These are phyloP conservation scores for Halichoeres trimaculatus DNA, from an alignment of 2,113 vertebrate species.

Conservation along the genomic window DNA sequence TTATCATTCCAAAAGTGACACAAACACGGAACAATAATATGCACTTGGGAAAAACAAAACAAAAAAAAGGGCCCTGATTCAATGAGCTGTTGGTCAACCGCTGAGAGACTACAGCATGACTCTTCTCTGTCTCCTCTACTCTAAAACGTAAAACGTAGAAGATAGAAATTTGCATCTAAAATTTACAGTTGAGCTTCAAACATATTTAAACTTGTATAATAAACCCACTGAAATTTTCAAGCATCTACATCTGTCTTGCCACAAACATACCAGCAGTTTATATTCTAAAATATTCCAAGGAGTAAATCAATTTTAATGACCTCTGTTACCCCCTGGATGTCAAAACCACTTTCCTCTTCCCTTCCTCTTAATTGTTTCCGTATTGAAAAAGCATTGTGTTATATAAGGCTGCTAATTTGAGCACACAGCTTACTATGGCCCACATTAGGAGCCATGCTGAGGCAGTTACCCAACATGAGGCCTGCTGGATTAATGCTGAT, in stretches of 20 bases:
- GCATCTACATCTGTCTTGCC: too few relatives aligned
- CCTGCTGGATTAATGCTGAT: slow-evolving; percentile 28
- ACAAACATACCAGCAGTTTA: too few relatives aligned
- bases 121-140: neutral
- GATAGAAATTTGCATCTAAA: too few relatives aligned
- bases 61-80: slow-evolving; percentile 45
- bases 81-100: slow-evolving; percentile 47
- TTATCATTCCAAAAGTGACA: slow-evolving; percentile 76
- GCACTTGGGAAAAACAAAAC: slow-evolving; percentile 63
- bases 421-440: slow-evolving; percentile 42
- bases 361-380: slow-evolving; percentile 20
- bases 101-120: slow-evolving; percentile 14
- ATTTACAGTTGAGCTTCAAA: too few relatives aligned
- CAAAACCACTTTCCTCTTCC: neutral
- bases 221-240: too few relatives aligned
- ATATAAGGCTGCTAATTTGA: slow-evolving; percentile 50
- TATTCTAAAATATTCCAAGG: neutral
- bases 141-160: neutral
- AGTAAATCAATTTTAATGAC: neutral
- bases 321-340: too few relatives aligned
- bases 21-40: slow-evolving; percentile 75
- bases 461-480: slow-evolving; percentile 29
- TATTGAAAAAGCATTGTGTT: slow-evolving; percentile 42
- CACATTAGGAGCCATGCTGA: slow-evolving; percentile 34
- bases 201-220: too few relatives aligned